Base-by-base conservation (phyloP, 2,888 invertebrate genomes). In the Sympetrum striolatum region DNA sequence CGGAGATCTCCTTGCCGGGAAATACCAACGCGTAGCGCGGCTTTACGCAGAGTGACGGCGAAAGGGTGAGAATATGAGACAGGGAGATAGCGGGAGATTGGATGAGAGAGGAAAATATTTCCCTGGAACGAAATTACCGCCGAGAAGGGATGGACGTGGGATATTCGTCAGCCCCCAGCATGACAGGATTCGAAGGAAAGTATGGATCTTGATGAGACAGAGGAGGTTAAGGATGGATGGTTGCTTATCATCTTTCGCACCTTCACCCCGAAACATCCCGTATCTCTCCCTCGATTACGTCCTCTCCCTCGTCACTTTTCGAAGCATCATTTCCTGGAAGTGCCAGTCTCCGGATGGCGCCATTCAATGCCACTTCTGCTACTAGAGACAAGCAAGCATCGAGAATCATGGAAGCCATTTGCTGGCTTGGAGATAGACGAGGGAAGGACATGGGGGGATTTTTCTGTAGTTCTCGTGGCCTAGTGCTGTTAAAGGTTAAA, bases 191-290 rank as follows among this genome's bases (percentile, higher is more conserved):
- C 37, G 60, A 60, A 82, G 31, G 53, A 82, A 58, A 25, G n/a
- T 25, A 12, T 12, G 44, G 82, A 53, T 82, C 31, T 58, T 82
- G 82, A 82, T 82, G 53, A 82, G 58, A 82, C 82, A 58, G 60
- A n/a, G 37, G 48, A 25, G 44, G 44, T 39, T 22, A 12, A 44
- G 58, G 82, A 82, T 82, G 58, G 86, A 86, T 86, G 86, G 86
- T 39, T 64, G 86, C 58, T 86, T 86, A 86, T 86, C 86, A 86
- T 86, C 86, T 86, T 60, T 39, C 64, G 60, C 64, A 35, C n/a
- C 60, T 4, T 31, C 31, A 25, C 82, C 3, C 58, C 58, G n/a
- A 18, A 73, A 25, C 25, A n/a, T 37, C 0, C 58, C 60, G 18
- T 31, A 48, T 18, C 81, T 0, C 39, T 48, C 53, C 31, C 18